These are phyloP conservation scores for Anthopleura xanthogrammica DNA, from an alignment of 92 coral and sea anemone species.

Conservation along the genomic window DNA sequence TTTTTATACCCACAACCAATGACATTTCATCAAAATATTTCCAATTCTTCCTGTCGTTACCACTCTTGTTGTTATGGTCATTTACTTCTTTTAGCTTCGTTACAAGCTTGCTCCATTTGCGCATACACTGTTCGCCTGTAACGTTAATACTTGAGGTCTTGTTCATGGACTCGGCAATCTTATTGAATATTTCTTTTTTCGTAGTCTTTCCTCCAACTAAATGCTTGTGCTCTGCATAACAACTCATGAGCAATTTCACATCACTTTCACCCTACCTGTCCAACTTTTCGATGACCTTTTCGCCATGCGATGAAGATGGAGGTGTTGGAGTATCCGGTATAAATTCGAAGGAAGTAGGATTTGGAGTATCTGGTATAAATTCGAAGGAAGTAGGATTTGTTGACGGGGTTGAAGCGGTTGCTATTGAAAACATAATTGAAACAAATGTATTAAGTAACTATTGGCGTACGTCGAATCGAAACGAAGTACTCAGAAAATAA, in stretches of 20 bases:
- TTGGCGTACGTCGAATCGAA: neutral
- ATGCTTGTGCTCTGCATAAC: conserved; percentile 2
- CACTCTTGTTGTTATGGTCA: conserved; percentile 48
- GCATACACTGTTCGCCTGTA: conserved; percentile 10
- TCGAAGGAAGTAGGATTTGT: conserved; percentile 6
- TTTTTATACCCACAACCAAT: conserved; percentile 29
- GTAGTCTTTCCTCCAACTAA: conserved; percentile 8
- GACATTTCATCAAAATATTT: conserved; percentile 50
- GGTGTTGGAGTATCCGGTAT: conserved; percentile 9
- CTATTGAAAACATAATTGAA: conserved; percentile 1
- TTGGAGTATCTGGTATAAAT: conserved; percentile 10
- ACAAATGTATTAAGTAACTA: neutral
- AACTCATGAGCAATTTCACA: conserved; percentile 7
- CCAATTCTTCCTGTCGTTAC: conserved; percentile 46
- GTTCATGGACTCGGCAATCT: conserved; percentile 10
- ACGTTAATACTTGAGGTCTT: neutral
- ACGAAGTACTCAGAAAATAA: neutral
- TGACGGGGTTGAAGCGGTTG: conserved; percentile 12
- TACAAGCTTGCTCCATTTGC: conserved; percentile 8
- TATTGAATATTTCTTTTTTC: conserved; percentile 12
- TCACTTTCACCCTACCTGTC: conserved; percentile 8
- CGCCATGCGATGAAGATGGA: conserved; percentile 10
- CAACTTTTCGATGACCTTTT: conserved; percentile 8
- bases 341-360: neutral
- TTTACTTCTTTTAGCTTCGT: conserved; percentile 4